Evolutionary conservation across 2,888 invertebrate genomes (phyloP).

Genomic region (Pyrrhia umbra): DNA sequence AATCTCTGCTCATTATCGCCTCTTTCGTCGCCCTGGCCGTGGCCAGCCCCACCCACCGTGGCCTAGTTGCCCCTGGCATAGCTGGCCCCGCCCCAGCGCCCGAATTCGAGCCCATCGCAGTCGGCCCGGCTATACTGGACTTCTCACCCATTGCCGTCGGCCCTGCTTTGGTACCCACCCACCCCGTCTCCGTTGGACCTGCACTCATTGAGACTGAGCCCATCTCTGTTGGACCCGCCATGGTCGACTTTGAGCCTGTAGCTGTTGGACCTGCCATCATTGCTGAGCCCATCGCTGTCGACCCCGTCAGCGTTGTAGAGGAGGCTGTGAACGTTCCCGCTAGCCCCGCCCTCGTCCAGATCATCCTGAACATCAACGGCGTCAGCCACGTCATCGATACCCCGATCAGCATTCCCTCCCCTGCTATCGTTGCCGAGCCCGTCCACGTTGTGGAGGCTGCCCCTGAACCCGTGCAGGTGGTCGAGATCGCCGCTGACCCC

Average conservation of each 20-base stretch:
- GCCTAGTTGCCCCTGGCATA: slow-evolving; percentile 47
- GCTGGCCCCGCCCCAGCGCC: slow-evolving; percentile 36
- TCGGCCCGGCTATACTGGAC: slow-evolving; percentile 59
- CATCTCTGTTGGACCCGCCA: slow-evolving; percentile 40
- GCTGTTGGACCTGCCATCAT: slow-evolving; percentile 29
- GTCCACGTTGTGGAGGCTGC: slow-evolving; percentile 21
- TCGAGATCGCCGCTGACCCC: slow-evolving; percentile 34
- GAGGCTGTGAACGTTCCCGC: slow-evolving; percentile 27
- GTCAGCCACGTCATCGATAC: slow-evolving; percentile 47
- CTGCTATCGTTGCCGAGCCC: slow-evolving; percentile 15
- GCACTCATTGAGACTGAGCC: slow-evolving; percentile 38
- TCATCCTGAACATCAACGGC: slow-evolving; percentile 70
- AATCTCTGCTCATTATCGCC: slow-evolving; percentile 53
- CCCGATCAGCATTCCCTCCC: slow-evolving; percentile 26
- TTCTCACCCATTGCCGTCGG: slow-evolving; percentile 51
- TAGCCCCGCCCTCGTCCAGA: slow-evolving; percentile 66
- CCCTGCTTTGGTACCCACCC: slow-evolving; percentile 36
- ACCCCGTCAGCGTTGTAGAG: slow-evolving; percentile 30
- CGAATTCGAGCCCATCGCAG: slow-evolving; percentile 17
- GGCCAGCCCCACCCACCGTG: slow-evolving; percentile 61
- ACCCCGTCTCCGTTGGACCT: slow-evolving; percentile 48
- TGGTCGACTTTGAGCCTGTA: slow-evolving; percentile 44
- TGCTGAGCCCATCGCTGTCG: slow-evolving; percentile 26
- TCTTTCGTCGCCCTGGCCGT: slow-evolving; percentile 59
- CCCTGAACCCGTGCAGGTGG: slow-evolving; percentile 31